Percentiles rank a stretch among this genome's conserved stretches.
Conservation (phyloP, 2,113 vertebrate species). For the Scophthalmus maximus region DNA sequence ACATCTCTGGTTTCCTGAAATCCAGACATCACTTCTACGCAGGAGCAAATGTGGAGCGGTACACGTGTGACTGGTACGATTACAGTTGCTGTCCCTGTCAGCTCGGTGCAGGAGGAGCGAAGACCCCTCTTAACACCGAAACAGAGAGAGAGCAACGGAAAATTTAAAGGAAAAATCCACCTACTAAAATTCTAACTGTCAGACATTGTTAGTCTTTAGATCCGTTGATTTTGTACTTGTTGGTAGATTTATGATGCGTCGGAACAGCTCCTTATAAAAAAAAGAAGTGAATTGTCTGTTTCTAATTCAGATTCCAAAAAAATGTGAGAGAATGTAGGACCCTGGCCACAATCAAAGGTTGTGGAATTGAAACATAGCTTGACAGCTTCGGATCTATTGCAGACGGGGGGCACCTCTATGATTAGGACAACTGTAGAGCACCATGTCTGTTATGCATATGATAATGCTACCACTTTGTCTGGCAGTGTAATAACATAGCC, state of each 20-base stretch:
- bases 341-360: background rate
- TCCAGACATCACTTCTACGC: background rate
- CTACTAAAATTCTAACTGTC: too few relatives aligned
- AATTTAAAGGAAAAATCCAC: background rate
- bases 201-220: too few relatives aligned
- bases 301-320: too few relatives aligned
- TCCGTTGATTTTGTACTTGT: too few relatives aligned
- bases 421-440: too few relatives aligned
- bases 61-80: background rate
- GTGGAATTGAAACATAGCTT: background rate
- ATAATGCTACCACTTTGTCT: too few relatives aligned
- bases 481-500: too few relatives aligned
- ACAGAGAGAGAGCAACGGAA: background rate
- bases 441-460: too few relatives aligned
- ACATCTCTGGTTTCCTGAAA: conserved; percentile 14
- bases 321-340: background rate
- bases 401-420: background rate
- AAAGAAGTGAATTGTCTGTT: too few relatives aligned
- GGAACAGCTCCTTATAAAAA: too few relatives aligned
- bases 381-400: background rate
- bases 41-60: background rate
- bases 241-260: too few relatives aligned
- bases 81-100: background rate
- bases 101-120: background rate
- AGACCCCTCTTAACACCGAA: conserved; percentile 5